phyloP scores from a whole-genome alignment of 1,140 invertebrate genomes.

The Zaprionus kolodkinae region DNA sequence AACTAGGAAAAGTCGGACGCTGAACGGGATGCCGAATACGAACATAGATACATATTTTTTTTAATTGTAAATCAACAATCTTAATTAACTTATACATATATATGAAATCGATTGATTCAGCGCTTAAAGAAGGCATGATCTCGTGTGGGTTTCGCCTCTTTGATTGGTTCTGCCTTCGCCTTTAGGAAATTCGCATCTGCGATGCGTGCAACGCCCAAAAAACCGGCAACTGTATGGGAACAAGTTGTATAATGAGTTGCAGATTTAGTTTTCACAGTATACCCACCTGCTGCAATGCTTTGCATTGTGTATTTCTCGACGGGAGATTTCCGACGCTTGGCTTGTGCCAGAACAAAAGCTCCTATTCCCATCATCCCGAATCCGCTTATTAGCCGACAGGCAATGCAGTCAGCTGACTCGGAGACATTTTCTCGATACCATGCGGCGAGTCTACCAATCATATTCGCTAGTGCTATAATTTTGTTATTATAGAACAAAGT shows the following conservation, averaged over 20 bases:
- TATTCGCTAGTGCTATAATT: conserved; percentile 4
- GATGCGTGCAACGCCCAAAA: conserved; percentile 61
- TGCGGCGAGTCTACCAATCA: conserved; percentile 63
- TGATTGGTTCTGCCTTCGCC: conserved; percentile 25
- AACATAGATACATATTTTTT: background rate
- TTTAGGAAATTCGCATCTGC: conserved; percentile 67
- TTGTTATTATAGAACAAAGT: conserved; percentile 3
- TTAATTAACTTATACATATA: conserved; percentile 18
- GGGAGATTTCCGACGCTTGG: conserved; percentile 50
- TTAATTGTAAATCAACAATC: conserved; percentile 42
- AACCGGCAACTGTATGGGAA: conserved; percentile 45
- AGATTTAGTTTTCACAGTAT: background rate
- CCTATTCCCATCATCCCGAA: conserved; percentile 67
- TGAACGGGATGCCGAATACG: conserved; percentile 13
- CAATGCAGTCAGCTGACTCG: conserved; percentile 53
- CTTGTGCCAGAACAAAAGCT: conserved; percentile 53
- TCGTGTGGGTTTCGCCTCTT: conserved; percentile 18
- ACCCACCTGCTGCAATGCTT: conserved; percentile 60
- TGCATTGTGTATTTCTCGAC: conserved; percentile 65
- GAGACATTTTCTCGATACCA: conserved; percentile 61
- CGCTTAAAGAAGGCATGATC: conserved; percentile 65
- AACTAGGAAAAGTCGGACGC: conserved; percentile 95
- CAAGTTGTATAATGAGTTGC: background rate
- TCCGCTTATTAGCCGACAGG: conserved; percentile 64
- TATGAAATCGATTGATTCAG: conserved; percentile 28